Evolutionary conservation across 2,888 invertebrate species (phyloP), one percentile per base, ranked within the genome.

Genomic region (Litoditis marina): DNA sequence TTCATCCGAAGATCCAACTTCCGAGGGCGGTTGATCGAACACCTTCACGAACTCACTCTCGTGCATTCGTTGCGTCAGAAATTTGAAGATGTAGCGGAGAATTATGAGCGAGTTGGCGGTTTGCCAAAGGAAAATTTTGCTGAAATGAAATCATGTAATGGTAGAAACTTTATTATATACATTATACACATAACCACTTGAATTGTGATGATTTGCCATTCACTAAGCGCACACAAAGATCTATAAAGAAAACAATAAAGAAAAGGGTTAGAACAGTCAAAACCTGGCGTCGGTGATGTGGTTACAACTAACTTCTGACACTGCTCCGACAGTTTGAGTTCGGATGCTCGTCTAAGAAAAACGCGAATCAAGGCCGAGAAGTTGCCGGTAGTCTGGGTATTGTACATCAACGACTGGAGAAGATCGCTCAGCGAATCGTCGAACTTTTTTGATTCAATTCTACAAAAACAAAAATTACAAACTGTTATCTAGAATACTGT

Each of bases 31-130:
- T 7, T 25, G 50, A 16, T 67, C 65, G 36, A 76, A 74, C 16
- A 74, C 65, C 32, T 66, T 58, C 57, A 92, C 87, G 71, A 95
- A 86, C 72, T 92, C 90, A 71, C 91, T 91, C 84, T 95, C 94
- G 0, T 90, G 90, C 16, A 93, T 88, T 76, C 90, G 90, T 84
- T 95, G 93, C 16, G 92, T 90, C 44, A 95, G 87, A 83, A 92
- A 94, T 84, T 94, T 94, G 64, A 88, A 71, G 88, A 90, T 78
- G 74, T 85, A 85, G 13, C 94, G 88, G 63, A 94, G 89, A 30
- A 94, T 90, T 81, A 94, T 92, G 52, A 98, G 85, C 0, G 92
- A 91, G 85, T 96, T 96, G 85, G 91, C 92, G 0, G 92, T 90
- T 84, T 95, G 94, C 92, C 94, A 94, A 56, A 91, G 90, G 77